Conservation (phyloP, 2,797 vertebrate species). For the Danio choprae region DNA sequence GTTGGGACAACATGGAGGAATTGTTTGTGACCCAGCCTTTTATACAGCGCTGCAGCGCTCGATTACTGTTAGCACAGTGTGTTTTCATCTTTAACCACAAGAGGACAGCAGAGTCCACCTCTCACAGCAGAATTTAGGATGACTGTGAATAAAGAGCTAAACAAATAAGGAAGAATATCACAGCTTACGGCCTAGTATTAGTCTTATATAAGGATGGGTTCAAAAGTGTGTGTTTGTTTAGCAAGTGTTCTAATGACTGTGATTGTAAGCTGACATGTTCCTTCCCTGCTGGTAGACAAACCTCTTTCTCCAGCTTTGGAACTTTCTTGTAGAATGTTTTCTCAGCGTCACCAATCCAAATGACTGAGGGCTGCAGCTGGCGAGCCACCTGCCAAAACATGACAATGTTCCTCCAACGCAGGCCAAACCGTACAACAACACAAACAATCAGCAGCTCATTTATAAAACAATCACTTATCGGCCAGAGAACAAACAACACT, state of each 20-base stretch:
- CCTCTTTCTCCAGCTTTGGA: conserved; percentile 73
- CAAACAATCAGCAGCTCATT: conserved; percentile 39
- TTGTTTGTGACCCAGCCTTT: too few relatives aligned
- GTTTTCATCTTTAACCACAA: conserved; percentile 32
- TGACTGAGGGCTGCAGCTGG: conserved; percentile 83
- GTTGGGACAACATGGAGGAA: too few relatives aligned
- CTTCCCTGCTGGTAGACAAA: conserved; percentile 59
- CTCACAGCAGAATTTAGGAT: background rate
- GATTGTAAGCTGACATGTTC: conserved; percentile 12
- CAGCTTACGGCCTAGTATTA: background rate
- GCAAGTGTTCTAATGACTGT: conserved; percentile 2
- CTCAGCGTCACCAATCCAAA: conserved; percentile 86
- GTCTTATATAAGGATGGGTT: background rate
- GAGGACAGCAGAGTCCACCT: conserved; percentile 50
- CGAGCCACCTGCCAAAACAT: conserved; percentile 80
- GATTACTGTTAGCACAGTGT: background rate
- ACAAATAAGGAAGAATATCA: background rate
- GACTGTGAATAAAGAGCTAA: background rate
- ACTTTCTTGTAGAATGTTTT: conserved; percentile 83
- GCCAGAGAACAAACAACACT: conserved; percentile 36
- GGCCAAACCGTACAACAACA: conserved; percentile 38
- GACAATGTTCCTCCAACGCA: conserved; percentile 34
- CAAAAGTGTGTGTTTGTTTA: conserved; percentile 1
- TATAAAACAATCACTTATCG: conserved; percentile 37
- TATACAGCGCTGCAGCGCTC: background rate